Conservation (phyloP, 2,113 vertebrate genomes). For the Callocephalon fimbriatum region DNA sequence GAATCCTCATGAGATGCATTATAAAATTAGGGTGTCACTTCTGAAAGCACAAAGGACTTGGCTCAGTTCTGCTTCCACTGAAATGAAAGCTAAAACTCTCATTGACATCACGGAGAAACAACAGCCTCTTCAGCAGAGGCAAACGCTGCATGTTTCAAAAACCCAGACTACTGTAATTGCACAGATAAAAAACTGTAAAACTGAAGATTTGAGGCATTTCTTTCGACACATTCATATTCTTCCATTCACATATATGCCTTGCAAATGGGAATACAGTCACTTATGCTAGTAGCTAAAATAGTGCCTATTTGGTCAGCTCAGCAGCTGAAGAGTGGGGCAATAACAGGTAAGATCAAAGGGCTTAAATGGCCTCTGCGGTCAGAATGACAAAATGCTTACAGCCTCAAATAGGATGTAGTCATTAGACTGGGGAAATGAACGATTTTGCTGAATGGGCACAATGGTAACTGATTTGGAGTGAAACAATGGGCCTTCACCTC, state of each 20-base stretch:
- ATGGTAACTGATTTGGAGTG: conserved; percentile 58
- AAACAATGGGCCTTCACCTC: conserved; percentile 78
- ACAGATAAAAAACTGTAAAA: not conserved
- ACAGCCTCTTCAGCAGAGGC: not conserved
- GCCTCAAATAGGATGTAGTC: conserved; percentile 78
- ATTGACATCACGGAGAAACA: not conserved
- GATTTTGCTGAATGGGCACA: conserved; percentile 77
- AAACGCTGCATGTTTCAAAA: not conserved
- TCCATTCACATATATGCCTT: not conserved
- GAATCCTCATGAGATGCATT: not conserved
- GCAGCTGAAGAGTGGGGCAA: conserved; percentile 37
- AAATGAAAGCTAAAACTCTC: not conserved
- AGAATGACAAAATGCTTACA: conserved; percentile 77
- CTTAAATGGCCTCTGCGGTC: conserved; percentile 65
- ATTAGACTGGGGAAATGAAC: conserved; percentile 79
- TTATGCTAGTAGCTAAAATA: not conserved
- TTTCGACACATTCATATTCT: not conserved
- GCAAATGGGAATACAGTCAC: not conserved
- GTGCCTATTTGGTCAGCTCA: not conserved
- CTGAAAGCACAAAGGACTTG: not conserved
- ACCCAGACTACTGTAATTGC: not conserved
- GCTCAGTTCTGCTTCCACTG: not conserved
- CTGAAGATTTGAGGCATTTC: not conserved
- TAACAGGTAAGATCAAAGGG: conserved; percentile 79
- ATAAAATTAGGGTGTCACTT: not conserved